Evolutionary conservation across 2,113 vertebrate genomes (phyloP), one percentile per base, ranked within the genome.

Genomic region (Oreochromis aureus): DNA sequence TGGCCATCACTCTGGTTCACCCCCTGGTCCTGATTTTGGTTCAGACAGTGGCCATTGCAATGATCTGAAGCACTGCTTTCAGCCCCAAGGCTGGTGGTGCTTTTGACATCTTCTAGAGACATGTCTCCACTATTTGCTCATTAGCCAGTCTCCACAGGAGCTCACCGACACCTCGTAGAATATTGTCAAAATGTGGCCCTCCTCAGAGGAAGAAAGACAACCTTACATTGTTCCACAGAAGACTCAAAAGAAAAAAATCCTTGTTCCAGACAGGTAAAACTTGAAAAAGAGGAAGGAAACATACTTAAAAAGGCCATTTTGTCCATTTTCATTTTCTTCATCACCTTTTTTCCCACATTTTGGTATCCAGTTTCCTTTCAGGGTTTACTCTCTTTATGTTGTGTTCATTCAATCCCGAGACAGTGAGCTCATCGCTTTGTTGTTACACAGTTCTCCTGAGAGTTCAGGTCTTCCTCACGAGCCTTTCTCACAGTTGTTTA

Each of bases 71-170:
- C 8, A 44, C 7, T 2, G 6, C 87, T 93, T 39, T 91, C 81
- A 80, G 84, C 84, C 30, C 73, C 89, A 1, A 90, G 61, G 87
- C 93, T 91, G 27, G 11, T n/a, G 9, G 46, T 56, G 89, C 91
- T 93, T 59, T 90, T 48, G 19, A 89, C 89, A 87, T 96, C 96
- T 81, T 96, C 94, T 24, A 89, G 87, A 80, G 96, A 96, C 96
- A 97, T 97, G 51, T 90, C 87, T 93, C 73, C 51, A 19, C 58
- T 51, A 12, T 83, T 8, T 12, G 61, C 16, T 30, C 6, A 78
- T 78, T 30, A 78, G 27, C 58, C 48, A 54, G 22, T 12, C 53
- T 63, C 27, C 5, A 18, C 61, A n/a, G 79, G 71, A 87, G 82
- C 15, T 86, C 30, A 48, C 39, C n/a, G 22, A 54, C 84, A 86